Evolutionary conservation across 1,140 invertebrate genomes (phyloP).

Genomic region (Lepidurus apus): DNA sequence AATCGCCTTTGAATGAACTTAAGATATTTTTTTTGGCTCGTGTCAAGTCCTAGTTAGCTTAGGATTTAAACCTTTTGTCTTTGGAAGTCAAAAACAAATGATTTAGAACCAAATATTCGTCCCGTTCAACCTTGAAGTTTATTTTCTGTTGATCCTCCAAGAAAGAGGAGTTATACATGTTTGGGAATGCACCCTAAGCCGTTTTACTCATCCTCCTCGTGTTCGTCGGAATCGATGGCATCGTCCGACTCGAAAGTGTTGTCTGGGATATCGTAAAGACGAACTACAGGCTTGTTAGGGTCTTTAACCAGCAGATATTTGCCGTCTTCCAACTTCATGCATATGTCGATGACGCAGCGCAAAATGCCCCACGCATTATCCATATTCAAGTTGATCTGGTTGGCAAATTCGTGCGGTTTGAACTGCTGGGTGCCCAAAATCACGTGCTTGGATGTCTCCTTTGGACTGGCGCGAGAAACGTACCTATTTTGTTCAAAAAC

Average conservation of each 20-base stretch:
- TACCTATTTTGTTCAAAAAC: slow-evolving; percentile 53
- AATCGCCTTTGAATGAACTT: too few relatives aligned
- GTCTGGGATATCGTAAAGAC: slow-evolving; percentile 94
- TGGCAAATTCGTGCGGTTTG: slow-evolving; percentile 96
- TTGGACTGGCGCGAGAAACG: slow-evolving; percentile 85
- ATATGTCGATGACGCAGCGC: slow-evolving; percentile 95
- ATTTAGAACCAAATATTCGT: background rate
- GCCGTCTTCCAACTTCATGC: slow-evolving; percentile 96
- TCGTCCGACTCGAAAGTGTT: slow-evolving; percentile 97
- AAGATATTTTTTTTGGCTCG: too few relatives aligned
- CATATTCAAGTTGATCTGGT: slow-evolving; percentile 98
- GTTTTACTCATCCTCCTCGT: slow-evolving; percentile 43
- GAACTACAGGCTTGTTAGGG: slow-evolving; percentile 95
- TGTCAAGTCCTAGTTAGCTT: too few relatives aligned
- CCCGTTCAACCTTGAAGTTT: slow-evolving; percentile 15
- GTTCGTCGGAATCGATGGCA: slow-evolving; percentile 76
- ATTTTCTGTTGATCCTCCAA: slow-evolving; percentile 15
- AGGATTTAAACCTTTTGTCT: too few relatives aligned
- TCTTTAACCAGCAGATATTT: slow-evolving; percentile 98
- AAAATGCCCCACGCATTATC: slow-evolving; percentile 99
- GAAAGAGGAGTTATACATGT: slow-evolving; percentile 19
- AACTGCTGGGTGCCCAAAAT: slow-evolving; percentile 98
- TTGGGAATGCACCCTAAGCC: slow-evolving; percentile 2
- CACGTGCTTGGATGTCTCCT: slow-evolving; percentile 93
- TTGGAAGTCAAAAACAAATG: background rate